Conservation (phyloP, 2,797 vertebrate species). For the Octomys mimax region DNA sequence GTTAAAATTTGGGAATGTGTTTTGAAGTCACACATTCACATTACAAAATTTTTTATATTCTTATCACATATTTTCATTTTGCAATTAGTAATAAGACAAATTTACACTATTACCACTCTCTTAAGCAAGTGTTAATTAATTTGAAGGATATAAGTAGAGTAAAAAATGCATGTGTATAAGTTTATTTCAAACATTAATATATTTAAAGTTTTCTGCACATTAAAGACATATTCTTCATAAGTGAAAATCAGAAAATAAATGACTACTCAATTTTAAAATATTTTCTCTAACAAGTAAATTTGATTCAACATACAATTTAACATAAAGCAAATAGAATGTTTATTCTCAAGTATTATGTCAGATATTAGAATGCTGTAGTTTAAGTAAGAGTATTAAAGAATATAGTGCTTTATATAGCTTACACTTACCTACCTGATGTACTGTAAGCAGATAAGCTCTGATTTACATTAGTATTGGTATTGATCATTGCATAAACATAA, state of each 20-base stretch:
- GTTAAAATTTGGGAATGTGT: neutral
- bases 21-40: neutral
- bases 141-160: neutral
- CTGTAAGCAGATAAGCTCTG: neutral
- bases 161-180: neutral
- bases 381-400: neutral
- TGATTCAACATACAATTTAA: neutral
- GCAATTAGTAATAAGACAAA: neutral
- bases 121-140: neutral
- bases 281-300: neutral
- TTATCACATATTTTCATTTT: neutral
- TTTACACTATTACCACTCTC: neutral
- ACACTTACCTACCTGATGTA: neutral
- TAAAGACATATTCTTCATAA: neutral
- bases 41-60: neutral
- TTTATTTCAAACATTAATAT: neutral
- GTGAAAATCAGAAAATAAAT: neutral
- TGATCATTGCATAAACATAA: neutral
- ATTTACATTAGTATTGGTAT: neutral
- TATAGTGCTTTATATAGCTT: neutral
- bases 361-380: neutral
- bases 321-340: neutral
- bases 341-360: neutral
- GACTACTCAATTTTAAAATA: neutral
- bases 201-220: neutral